Conservation (phyloP, 2,797 vertebrate species). For the Siniperca scherzeri region DNA sequence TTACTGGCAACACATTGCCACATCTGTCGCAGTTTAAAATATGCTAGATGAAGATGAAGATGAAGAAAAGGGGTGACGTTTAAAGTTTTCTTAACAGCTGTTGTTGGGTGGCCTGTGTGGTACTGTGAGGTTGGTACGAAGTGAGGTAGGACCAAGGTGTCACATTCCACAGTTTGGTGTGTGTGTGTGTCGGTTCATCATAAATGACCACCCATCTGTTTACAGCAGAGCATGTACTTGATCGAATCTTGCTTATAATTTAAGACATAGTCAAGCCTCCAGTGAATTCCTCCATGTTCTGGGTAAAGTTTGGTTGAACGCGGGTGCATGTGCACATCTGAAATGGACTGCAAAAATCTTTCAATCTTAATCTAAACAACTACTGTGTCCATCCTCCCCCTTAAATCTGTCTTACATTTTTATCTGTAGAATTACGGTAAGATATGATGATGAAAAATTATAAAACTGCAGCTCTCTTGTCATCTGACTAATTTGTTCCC, state of each 20-base stretch:
- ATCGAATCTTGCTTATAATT: not conserved
- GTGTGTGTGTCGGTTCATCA: constrained; percentile 59
- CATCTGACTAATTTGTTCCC: constrained; percentile 79
- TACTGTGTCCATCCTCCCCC: constrained; percentile 19
- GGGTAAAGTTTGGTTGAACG: not conserved
- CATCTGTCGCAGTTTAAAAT: not conserved
- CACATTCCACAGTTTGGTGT: constrained; percentile 89
- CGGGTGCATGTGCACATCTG: constrained; percentile 11
- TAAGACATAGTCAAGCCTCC: not conserved
- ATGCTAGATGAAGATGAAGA: not conserved
- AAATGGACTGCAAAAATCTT: constrained; percentile 11
- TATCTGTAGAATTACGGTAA: constrained; percentile 50
- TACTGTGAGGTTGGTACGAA: constrained; percentile 70
- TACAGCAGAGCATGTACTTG: constrained; percentile 31
- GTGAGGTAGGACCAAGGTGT: constrained; percentile 83
- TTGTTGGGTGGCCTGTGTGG: constrained; percentile 74
- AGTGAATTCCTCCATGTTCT: not conserved
- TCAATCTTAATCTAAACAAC: constrained; percentile 54
- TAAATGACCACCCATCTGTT: constrained; percentile 52
- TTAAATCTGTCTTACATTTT: constrained; percentile 51
- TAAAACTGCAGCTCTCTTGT: constrained; percentile 68
- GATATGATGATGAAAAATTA: constrained; percentile 76
- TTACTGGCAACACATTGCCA: not conserved
- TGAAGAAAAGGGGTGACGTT: constrained; percentile 17
- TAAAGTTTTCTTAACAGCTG: constrained; percentile 43